These are phyloP conservation scores for Neomorphus geoffroyi DNA, from an alignment of 2,797 vertebrate genomes.

Conservation along the genomic window DNA sequence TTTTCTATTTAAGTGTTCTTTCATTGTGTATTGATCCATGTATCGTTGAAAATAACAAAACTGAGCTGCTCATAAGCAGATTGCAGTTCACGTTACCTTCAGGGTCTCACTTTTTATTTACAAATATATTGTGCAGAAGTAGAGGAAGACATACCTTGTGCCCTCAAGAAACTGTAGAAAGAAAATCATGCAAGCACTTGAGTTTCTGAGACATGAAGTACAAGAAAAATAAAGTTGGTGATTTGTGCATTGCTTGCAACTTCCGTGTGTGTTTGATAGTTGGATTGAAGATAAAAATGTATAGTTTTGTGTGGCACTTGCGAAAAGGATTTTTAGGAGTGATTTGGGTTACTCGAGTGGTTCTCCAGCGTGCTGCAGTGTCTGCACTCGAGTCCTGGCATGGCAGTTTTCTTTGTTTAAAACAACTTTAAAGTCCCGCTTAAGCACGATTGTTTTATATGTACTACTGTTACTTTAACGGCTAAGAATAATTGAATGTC, in stretches of 20 bases:
- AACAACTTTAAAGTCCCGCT: neutral
- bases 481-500: neutral
- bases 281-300: neutral
- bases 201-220: neutral
- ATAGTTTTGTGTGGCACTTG: neutral
- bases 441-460: neutral
- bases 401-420: neutral
- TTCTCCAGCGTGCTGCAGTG: neutral
- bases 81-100: slow-evolving; percentile 19
- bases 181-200: neutral
- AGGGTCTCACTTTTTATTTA: neutral
- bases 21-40: neutral
- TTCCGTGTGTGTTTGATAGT: neutral
- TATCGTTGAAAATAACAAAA: neutral
- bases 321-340: neutral
- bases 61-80: neutral
- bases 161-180: neutral
- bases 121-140: neutral
- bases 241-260: neutral
- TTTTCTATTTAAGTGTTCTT: neutral
- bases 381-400: neutral
- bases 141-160: neutral
- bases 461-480: neutral
- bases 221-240: neutral
- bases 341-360: neutral